Conservation (phyloP, 1,140 invertebrate genomes). For the Tenebrio molitor region DNA sequence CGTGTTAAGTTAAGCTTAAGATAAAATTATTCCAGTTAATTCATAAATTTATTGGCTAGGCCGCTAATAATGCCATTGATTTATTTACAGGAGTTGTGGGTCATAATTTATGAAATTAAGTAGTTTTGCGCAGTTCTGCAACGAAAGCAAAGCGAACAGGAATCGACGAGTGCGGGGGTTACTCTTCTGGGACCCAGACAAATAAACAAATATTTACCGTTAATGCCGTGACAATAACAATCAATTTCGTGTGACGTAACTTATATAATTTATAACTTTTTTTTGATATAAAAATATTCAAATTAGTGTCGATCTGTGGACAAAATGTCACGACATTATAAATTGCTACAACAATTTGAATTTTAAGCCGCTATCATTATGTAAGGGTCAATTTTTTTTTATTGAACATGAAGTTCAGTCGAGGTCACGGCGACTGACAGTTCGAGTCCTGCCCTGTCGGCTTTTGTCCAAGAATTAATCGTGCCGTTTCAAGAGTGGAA, state of each 20-base stretch:
- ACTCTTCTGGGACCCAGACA: neutral
- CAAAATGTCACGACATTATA: slow-evolving; percentile 35
- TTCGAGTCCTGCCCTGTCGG: slow-evolving; percentile 13
- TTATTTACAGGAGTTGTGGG: slow-evolving; percentile 6
- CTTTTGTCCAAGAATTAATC: slow-evolving; percentile 38
- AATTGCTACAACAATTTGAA: slow-evolving; percentile 11
- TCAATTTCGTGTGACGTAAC: slow-evolving; percentile 34
- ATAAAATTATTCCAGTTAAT: slow-evolving; percentile 18
- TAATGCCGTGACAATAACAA: slow-evolving; percentile 30
- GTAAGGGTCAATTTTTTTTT: slow-evolving; percentile 30
- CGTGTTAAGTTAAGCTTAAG: slow-evolving; percentile 22
- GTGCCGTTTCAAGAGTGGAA: slow-evolving; percentile 11
- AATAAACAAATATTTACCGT: slow-evolving; percentile 12
- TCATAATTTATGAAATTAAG: slow-evolving; percentile 39
- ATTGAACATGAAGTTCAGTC: slow-evolving; percentile 16
- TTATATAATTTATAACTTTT: slow-evolving; percentile 18
- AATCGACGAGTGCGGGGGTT: slow-evolving; percentile 15
- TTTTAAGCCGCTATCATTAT: slow-evolving; percentile 24
- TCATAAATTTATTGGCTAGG: slow-evolving; percentile 30
- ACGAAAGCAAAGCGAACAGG: neutral
- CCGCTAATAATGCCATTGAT: slow-evolving; percentile 32
- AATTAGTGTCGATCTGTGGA: slow-evolving; percentile 25
- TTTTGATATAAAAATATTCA: slow-evolving; percentile 26
- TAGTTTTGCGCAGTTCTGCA: slow-evolving; percentile 8
- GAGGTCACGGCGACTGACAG: slow-evolving; percentile 18